Conservation (phyloP, 2,888 invertebrate species). For the Nomada lathburiana region DNA sequence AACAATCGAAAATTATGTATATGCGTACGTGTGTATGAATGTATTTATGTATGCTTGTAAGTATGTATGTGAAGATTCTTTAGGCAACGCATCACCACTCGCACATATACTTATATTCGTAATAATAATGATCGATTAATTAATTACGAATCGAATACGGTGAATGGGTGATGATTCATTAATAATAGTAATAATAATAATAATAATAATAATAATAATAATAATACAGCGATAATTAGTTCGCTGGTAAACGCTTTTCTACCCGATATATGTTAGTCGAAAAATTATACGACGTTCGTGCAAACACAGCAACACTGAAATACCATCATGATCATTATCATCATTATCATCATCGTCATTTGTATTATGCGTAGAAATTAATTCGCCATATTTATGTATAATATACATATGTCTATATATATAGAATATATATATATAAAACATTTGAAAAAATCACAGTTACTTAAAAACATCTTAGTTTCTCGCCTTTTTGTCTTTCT, state of each 20-base stretch:
- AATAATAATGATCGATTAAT: conserved; percentile 43
- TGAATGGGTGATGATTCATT: conserved; percentile 54
- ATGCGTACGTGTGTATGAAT: not conserved
- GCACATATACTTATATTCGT: conserved; percentile 39
- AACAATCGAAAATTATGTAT: conserved; percentile 50
- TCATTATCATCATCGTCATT: conserved; percentile 54
- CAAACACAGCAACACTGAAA: conserved; percentile 79
- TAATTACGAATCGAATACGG: conserved; percentile 49
- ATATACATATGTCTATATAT: conserved; percentile 64
- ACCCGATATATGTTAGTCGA: conserved; percentile 81
- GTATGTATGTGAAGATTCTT: conserved; percentile 22
- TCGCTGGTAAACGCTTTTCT: conserved; percentile 65
- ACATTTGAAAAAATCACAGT: conserved; percentile 83
- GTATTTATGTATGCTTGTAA: not conserved
- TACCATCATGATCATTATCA: conserved; percentile 39
- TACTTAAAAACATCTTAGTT: conserved; percentile 78
- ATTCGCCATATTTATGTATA: conserved; percentile 75
- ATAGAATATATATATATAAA: conserved; percentile 77
- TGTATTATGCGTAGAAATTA: conserved; percentile 79
- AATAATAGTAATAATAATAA: conserved; percentile 27
- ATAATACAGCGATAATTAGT: conserved; percentile 63
- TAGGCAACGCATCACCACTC: conserved; percentile 60
- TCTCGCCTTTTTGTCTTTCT: conserved; percentile 47
- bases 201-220: too few relatives aligned
- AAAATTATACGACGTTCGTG: conserved; percentile 71